Evolutionary conservation across 2,888 invertebrate species (phyloP).

Genomic region (Euproctis similis): DNA sequence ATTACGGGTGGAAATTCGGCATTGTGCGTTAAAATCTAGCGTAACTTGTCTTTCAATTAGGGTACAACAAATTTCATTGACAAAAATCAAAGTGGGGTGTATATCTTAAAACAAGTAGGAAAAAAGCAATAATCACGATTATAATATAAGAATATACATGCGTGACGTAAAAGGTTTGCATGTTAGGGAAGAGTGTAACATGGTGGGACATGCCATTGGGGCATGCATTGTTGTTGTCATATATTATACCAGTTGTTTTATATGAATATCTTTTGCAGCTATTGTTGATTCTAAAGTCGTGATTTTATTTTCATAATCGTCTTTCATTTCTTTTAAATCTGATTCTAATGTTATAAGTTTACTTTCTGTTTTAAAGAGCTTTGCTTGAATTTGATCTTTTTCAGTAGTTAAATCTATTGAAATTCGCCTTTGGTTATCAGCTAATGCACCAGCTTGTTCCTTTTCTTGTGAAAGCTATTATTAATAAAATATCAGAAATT

Average conservation of each 20-base stretch:
- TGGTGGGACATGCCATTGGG: conserved; percentile 1
- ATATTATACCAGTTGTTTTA: conserved; percentile 76
- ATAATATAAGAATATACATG: too few species aligned
- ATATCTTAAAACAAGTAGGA: too few species aligned
- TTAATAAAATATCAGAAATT: conserved; percentile 23
- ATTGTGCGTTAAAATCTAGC: too few species aligned
- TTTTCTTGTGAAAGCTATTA: conserved; percentile 69
- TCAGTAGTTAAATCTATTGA: conserved; percentile 62
- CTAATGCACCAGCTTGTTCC: conserved; percentile 53
- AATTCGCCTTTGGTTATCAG: conserved; percentile 51
- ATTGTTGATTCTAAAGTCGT: conserved; percentile 76
- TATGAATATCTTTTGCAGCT: conserved; percentile 75
- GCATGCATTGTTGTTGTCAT: conserved; percentile 8
- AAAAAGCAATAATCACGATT: too few species aligned
- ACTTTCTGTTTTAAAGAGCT: conserved; percentile 62
- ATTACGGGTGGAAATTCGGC: too few species aligned
- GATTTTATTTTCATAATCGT: conserved; percentile 76
- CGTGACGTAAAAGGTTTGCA: too few species aligned
- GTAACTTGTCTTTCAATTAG: too few species aligned
- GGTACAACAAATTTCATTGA: too few species aligned
- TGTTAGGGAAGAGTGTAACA: neutral
- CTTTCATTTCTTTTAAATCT: conserved; percentile 71
- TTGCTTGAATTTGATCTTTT: conserved; percentile 64
- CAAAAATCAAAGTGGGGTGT: too few species aligned
- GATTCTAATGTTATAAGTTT: conserved; percentile 65